These are phyloP conservation scores for Dromaius novaehollandiae DNA, from an alignment of 2,113 vertebrate genomes.

Conservation along the genomic window DNA sequence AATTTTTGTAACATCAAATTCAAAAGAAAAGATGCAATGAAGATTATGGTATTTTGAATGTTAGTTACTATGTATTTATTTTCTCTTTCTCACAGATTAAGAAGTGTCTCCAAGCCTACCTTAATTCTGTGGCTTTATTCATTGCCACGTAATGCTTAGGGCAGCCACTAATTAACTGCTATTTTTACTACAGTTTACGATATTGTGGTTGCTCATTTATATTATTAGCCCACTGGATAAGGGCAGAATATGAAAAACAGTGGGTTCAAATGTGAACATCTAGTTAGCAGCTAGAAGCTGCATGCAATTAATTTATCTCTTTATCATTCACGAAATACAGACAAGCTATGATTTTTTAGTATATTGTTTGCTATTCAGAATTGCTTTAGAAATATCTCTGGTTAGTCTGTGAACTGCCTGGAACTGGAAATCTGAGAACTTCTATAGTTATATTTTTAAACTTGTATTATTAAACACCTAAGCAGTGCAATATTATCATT, in stretches of 20 bases:
- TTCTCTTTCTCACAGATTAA: neutral
- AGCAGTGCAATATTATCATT: neutral
- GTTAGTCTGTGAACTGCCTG: neutral
- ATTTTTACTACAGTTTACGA: neutral
- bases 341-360: neutral
- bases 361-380: neutral
- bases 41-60: neutral
- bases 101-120: neutral
- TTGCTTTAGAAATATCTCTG: neutral
- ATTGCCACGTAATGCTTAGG: fast-evolving
- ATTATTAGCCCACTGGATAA: neutral
- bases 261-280: neutral
- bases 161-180: no score
- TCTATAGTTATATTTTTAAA: neutral
- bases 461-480: neutral
- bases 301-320: neutral
- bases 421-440: neutral
- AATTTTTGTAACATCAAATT: neutral
- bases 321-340: neutral
- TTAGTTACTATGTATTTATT: neutral
- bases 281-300: neutral
- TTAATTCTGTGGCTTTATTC: neutral
- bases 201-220: neutral
- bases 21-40: neutral
- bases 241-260: neutral